Base-by-base conservation (phyloP, 2,888 invertebrate species). In the Cryptus viduatorius region DNA sequence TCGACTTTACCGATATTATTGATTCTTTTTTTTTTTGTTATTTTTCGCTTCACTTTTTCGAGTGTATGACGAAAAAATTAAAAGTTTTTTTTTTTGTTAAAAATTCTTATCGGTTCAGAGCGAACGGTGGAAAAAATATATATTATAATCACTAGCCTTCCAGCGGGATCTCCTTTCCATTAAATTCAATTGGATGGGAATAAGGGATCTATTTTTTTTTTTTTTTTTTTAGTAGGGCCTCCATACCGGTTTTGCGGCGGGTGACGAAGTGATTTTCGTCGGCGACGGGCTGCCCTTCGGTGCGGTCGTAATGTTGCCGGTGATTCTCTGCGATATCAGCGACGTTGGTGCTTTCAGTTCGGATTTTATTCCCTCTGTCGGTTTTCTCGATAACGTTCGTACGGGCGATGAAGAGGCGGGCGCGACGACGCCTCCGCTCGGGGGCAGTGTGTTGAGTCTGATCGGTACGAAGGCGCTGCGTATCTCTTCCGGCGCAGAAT, bases 401-500 rank as follows among this genome's bases (percentile, higher is more conserved):
- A 91, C 91, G 0, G 92, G 91, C 5, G 91, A 90, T 1, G 87
- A 86, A 0, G 87, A 87, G 5, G 91, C 89, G 0, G 91, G 89
- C 0, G 90, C 85, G 4, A 89, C 81, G 3, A 85, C 75, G 4
- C 83, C 79, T 4, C 86, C 59, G 3, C 83, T 68, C n/a, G 88
- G 83, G 14, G 90, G 90, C 16, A 92, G 67, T 0, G 90, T 88
- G 86, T 89, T 89, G 31, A 91, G 76, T 44, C 91, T 88, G 56
- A 93, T 91, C 0, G 93, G 93, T 10, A 93, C 91, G 85, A 93
- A 93, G 86, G 93, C 93, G 88, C 93, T 93, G 67, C 93, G 92
- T 2, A 92, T 87, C 73, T 93, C 93, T 31, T 93, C 93, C n/a
- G 89, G 71, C 12, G 89, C 87, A 0, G 92, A 90, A 4, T 93